Conservation (phyloP, 2,797 vertebrate genomes). For the Mareca penelope region DNA sequence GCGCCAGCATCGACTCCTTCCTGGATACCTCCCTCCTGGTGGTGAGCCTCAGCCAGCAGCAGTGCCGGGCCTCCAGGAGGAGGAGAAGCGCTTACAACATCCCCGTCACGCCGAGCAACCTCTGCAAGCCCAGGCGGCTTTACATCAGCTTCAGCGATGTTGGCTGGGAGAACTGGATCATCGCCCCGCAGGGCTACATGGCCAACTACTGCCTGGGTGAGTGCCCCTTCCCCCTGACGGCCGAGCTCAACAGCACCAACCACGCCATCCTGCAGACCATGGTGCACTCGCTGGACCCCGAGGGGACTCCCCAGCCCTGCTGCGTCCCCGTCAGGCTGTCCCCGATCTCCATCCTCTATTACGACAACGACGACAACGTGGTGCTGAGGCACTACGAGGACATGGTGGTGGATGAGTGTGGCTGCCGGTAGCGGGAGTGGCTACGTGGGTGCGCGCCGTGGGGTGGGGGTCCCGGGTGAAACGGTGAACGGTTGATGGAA, state of each 20-base stretch:
- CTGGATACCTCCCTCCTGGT: slow-evolving; percentile 81
- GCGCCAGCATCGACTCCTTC: slow-evolving; percentile 43
- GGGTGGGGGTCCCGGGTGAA: rapidly evolving
- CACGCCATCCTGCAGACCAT: slow-evolving; percentile 94
- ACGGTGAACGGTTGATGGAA: rapidly evolving
- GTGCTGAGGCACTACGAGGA: slow-evolving; percentile 94
- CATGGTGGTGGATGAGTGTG: slow-evolving; percentile 97
- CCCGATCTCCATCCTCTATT: slow-evolving; percentile 92
- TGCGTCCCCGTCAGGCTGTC: slow-evolving; percentile 92
- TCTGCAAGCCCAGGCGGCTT: slow-evolving; percentile 88
- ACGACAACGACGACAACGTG: slow-evolving; percentile 94
- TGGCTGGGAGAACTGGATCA: slow-evolving; percentile 97
- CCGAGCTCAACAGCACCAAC: slow-evolving; percentile 89
- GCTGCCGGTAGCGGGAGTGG: slow-evolving; percentile 81
- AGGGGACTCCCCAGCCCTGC: slow-evolving; percentile 86
- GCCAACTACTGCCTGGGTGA: slow-evolving; percentile 94
- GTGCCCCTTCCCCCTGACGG: slow-evolving; percentile 88
- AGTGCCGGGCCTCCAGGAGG: slow-evolving; percentile 78
- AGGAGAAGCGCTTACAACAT: slow-evolving; percentile 10
- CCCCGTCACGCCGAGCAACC: slow-evolving; percentile 69
- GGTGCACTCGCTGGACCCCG: slow-evolving; percentile 87
- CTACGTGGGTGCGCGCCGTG: rapidly evolving
- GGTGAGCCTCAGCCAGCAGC: slow-evolving; percentile 85
- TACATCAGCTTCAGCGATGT: slow-evolving; percentile 94
- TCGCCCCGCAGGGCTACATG: slow-evolving; percentile 94